Percentiles rank a stretch among this genome's conserved stretches.
phyloP scores from a whole-genome alignment of 2,888 invertebrate species.

The Meghimatium bilineatum region DNA sequence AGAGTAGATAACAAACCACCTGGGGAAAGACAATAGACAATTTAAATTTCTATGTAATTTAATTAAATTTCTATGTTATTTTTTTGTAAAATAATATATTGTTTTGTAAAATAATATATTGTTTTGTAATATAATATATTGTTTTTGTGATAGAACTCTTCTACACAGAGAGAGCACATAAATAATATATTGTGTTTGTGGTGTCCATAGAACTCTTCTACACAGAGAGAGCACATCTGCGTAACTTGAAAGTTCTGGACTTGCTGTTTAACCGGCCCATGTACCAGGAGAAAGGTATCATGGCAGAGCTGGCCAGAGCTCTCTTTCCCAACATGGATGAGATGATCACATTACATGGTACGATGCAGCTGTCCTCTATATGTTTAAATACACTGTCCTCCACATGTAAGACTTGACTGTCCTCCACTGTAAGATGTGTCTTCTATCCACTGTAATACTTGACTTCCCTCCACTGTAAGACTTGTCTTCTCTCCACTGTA shows the following conservation, averaged over 20 bases:
- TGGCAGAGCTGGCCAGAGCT: slow-evolving; percentile 85
- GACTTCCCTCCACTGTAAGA: no score
- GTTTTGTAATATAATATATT: no score
- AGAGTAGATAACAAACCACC: not conserved
- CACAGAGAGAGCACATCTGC: slow-evolving; percentile 91
- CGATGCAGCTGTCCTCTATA: no score
- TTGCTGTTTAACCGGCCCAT: slow-evolving; percentile 89
- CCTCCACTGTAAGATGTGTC: no score
- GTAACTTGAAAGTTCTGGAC: slow-evolving; percentile 90
- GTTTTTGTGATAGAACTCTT: slow-evolving; percentile 79
- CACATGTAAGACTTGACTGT: no score
- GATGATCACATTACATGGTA: slow-evolving; percentile 86
- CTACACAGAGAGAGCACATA: slow-evolving; percentile 92
- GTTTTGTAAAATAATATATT: no score
- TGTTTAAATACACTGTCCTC: not conserved
- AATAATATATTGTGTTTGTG: no score
- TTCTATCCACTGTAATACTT: no score
- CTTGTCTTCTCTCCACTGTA: no score
- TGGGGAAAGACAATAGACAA: not conserved
- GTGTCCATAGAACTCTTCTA: slow-evolving; percentile 81
- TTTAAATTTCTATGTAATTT: no score
- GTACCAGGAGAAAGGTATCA: slow-evolving; percentile 80
- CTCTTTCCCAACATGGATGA: slow-evolving; percentile 91
- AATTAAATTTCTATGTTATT: no score
- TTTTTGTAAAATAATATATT: no score